Conservation (phyloP, 2,113 vertebrate genomes). For the Agapornis roseicollis region DNA sequence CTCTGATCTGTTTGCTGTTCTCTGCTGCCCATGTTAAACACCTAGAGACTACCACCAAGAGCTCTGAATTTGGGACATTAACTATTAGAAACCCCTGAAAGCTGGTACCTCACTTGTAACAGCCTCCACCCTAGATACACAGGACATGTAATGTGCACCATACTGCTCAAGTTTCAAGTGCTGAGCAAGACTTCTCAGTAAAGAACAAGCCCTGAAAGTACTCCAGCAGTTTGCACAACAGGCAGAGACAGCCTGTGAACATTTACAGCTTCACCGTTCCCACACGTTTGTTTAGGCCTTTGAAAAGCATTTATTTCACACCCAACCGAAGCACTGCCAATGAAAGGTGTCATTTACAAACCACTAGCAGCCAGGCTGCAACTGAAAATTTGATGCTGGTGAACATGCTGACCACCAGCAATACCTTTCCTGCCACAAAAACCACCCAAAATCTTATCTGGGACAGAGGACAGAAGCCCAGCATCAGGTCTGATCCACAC, state of each 20-base stretch:
- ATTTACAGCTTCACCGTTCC: neutral
- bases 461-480: neutral
- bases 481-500: neutral
- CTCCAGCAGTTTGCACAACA: neutral
- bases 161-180: neutral
- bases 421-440: neutral
- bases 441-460: neutral
- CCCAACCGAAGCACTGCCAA: neutral
- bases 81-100: neutral
- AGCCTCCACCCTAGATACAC: too few relatives aligned
- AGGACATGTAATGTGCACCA: rapidly evolving
- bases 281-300: neutral
- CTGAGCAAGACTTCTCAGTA: neutral
- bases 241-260: neutral
- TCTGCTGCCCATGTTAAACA: neutral
- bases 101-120: neutral
- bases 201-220: neutral
- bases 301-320: neutral
- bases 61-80: neutral
- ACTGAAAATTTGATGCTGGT: too few relatives aligned
- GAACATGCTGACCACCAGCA: neutral
- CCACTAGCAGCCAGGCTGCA: neutral
- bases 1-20: neutral
- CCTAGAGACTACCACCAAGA: neutral
- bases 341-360: neutral